Evolutionary conservation across 2,797 vertebrate species (phyloP).

Genomic region (Epinephelus malabaricus): DNA sequence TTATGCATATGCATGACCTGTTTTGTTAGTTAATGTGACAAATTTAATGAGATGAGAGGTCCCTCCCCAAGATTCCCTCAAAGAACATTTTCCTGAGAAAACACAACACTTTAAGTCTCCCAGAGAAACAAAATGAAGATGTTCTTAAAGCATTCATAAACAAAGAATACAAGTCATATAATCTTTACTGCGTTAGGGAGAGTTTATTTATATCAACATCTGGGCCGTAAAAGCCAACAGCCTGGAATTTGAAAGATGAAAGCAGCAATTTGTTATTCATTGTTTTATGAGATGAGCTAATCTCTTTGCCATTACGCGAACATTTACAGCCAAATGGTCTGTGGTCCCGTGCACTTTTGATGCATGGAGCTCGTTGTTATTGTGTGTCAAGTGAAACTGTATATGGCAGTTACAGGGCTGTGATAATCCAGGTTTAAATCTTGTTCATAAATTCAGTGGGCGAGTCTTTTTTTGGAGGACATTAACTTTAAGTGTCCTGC

Average conservation of each 20-base stretch:
- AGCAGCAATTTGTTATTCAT: slow-evolving; percentile 76
- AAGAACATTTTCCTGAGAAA: slow-evolving; percentile 49
- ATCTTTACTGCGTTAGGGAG: slow-evolving; percentile 57
- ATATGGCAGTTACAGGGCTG: slow-evolving; percentile 56
- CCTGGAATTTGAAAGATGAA: slow-evolving; percentile 74
- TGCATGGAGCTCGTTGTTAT: slow-evolving; percentile 50
- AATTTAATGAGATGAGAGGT: slow-evolving; percentile 47
- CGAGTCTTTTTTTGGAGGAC: slow-evolving; percentile 61
- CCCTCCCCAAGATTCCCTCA: slow-evolving; percentile 37
- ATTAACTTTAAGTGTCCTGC: slow-evolving; percentile 66
- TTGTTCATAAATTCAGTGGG: slow-evolving; percentile 71
- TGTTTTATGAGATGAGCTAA: slow-evolving; percentile 78
- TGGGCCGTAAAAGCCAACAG: slow-evolving; percentile 73
- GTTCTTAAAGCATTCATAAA: slow-evolving; percentile 60
- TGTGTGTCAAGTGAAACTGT: slow-evolving; percentile 54
- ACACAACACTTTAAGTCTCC: slow-evolving; percentile 26
- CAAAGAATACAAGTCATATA: slow-evolving; percentile 65
- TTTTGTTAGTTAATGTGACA: slow-evolving; percentile 69
- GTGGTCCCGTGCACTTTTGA: slow-evolving; percentile 46
- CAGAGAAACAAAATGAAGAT: slow-evolving; percentile 41
- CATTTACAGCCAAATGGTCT: slow-evolving; percentile 50
- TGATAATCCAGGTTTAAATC: slow-evolving; percentile 76
- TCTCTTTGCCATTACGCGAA: slow-evolving; percentile 64
- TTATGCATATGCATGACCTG: slow-evolving; percentile 66
- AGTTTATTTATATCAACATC: slow-evolving; percentile 72